These are phyloP conservation scores for Eublepharis macularius DNA, from an alignment of 2,113 vertebrate genomes.

Conservation along the genomic window DNA sequence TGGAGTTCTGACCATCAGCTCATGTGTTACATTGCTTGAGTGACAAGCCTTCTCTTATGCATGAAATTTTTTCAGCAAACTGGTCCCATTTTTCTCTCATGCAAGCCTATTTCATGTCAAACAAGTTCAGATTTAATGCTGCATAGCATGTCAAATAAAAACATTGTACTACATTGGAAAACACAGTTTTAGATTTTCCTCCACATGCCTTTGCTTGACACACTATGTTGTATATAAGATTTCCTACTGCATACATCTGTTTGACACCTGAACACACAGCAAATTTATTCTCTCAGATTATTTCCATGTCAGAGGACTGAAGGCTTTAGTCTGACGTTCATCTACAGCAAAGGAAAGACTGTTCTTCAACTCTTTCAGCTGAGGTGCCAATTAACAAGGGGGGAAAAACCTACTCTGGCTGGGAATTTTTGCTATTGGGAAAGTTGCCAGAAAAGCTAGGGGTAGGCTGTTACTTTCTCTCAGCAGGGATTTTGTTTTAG, in stretches of 20 bases:
- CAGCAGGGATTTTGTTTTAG: not conserved
- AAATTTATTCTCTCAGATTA: constrained; percentile 24
- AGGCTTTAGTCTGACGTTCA: not conserved
- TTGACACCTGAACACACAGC: not conserved
- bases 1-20: no score
- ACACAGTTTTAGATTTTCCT: not conserved
- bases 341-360: not conserved
- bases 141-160: not conserved
- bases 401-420: not conserved
- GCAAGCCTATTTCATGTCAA: constrained; percentile 4
- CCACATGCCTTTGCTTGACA: not conserved
- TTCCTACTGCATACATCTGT: not conserved
- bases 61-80: constrained; percentile 2
- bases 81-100: not conserved
- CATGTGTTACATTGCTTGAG: not conserved
- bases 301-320: not conserved
- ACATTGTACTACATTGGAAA: not conserved
- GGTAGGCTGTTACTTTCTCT: not conserved
- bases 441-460: no score
- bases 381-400: not conserved
- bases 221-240: not conserved
- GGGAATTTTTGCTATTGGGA: not conserved
- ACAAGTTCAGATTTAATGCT: not conserved
- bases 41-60: no score
- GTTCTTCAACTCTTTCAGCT: not conserved